Base-by-base conservation (phyloP, 2,888 invertebrate species). In the Thymelicus sylvestris region DNA sequence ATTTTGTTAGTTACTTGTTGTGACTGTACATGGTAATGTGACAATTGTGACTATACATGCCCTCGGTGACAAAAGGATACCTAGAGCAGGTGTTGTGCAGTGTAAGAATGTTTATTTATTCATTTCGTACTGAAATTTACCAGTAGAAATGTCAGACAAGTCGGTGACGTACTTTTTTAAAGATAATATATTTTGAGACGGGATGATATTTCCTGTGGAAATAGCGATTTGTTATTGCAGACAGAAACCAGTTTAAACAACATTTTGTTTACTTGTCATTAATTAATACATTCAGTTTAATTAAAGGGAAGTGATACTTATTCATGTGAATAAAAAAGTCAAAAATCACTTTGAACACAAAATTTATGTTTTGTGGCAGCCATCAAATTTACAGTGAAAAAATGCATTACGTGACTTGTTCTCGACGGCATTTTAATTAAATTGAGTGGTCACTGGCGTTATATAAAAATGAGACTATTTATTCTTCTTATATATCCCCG, bases 351-450 rank as follows among this genome's bases (percentile, higher is more conserved):
- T 69, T 48, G 47, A 47, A 67, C 38, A 59, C 38, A 52, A 39
- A 60, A 52, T 62, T 59, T 60, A 44, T 39, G 24, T 15, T n/a
- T 39, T 47, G 19, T 13, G n/a, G 57, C 7, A 59, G 47, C 15
- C 38, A 55, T 47, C 38, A 69, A 69, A 63, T 57, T 69, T 69
- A 64, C 63, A 69, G 47, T 38, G 19, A 57, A 69, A 62, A 57
- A 19, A 6, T 62, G 38, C 66, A 61, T 66, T 55, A 69, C 60
- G 55, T 55, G 61, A 57, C 67, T 44, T 68, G 41, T 15, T 73
- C 66, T 61, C 41, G 15, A 48, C 48, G 24, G 66, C 64, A 72
- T 69, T 57, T 31, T 74, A 66, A 71, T 72, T 60, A 67, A 70
- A 70, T 52, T 70, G 44, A 70, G 65, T 60, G 60, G 31, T 70